These are phyloP conservation scores for Perizoma flavofasciatum DNA, from an alignment of 2,888 invertebrate species.

Conservation along the genomic window DNA sequence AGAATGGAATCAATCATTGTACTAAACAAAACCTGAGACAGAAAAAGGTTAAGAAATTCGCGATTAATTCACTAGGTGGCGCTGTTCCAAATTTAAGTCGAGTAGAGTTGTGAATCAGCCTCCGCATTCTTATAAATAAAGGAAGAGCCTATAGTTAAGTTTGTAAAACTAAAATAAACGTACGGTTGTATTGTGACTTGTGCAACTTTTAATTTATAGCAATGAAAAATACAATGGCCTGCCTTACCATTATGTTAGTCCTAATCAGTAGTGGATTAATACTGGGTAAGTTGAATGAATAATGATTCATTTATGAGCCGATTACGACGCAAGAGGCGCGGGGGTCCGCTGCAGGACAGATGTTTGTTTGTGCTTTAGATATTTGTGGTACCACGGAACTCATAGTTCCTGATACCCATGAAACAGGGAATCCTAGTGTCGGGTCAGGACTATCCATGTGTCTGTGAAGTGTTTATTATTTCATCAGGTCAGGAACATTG, in stretches of 20 bases:
- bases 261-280: slow-evolving; percentile 16
- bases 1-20: neutral
- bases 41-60: neutral
- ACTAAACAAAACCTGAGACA: neutral
- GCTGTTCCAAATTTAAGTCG: neutral
- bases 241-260: slow-evolving; percentile 1
- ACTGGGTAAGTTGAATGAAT: slow-evolving; percentile 6
- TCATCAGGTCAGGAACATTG: no score
- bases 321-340: no score
- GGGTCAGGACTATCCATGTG: no score
- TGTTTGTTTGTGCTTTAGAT: no score
- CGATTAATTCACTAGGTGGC: neutral
- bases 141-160: neutral
- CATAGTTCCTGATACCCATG: no score
- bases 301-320: no score
- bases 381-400: no score
- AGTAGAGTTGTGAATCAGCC: no score
- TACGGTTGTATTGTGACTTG: slow-evolving; percentile 1
- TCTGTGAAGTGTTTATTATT: no score
- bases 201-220: neutral
- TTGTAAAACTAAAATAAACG: neutral
- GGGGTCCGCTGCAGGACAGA: no score
- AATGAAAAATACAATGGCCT: slow-evolving; percentile 10
- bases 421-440: no score
- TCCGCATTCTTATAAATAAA: slow-evolving; percentile 1